Evolutionary conservation across 2,888 invertebrate genomes (phyloP), one percentile per base, ranked within the genome.

Genomic region (Drosophila birchii): DNA sequence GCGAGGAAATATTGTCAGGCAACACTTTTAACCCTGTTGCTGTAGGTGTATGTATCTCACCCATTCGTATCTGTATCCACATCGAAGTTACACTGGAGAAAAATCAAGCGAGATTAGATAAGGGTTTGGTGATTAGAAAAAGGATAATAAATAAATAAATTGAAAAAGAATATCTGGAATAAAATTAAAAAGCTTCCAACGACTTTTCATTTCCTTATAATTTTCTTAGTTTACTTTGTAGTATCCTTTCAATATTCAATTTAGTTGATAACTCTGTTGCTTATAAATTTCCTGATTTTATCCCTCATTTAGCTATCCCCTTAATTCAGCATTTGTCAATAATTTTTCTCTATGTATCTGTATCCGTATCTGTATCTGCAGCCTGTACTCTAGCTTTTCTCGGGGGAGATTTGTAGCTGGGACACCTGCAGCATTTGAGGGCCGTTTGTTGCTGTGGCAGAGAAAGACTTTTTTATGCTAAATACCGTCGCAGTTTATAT

Each of bases 391-490:
- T 76, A 58, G 45, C 73, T 69, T 60, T 61, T 69, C 53, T 59
- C 49, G 69, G 20, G 62, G 62, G 77, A 85, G 82, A 83, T 83
- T 83, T 83, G 82, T 87, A 66, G 82, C 71, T 60, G 47, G 74
- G 68, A 88, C 83, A 88, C 83, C 83, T 83, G 83, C 83, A 79
- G 38, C 71, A 79, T 58, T 83, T 76, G 67, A 76, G 86, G 88
- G 86, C 78, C 62, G 66, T 44, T 74, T 59, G 63, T 70, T 38
- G 67, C 29, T 62, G 63, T 56, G 62, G 56, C 78, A 78, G 77
- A 62, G 82, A 86, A 86, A 85, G 89, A 86, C 86, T 86, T 83
- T 82, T 81, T 80, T 89, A 86, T 86, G 86, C 86, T 86, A 86
- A 86, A 86, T 87, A 89, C 88, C 82, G 58, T 12, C 79, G 73